A percentile compares a stretch with the other conserved stretches of the same genome.
These are phyloP conservation scores for Chymomyza caudatula DNA, from an alignment of 2,888 invertebrate species.

Conservation along the genomic window DNA sequence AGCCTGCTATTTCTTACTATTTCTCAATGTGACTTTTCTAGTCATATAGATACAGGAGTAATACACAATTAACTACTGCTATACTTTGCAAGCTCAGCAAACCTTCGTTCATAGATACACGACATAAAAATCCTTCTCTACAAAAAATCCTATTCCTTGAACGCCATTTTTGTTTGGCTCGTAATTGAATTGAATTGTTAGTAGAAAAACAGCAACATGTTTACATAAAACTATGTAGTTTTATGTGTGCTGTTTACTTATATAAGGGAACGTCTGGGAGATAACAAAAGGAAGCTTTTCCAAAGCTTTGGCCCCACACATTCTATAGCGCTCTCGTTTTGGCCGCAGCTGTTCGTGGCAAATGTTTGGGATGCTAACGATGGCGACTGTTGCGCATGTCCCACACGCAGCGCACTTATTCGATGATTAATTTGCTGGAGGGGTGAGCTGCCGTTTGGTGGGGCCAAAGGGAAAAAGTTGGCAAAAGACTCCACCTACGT, in stretches of 20 bases:
- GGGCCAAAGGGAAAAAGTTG: not conserved
- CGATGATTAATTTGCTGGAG: slow-evolving; percentile 65
- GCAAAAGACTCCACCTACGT: not conserved
- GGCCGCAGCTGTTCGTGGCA: slow-evolving; percentile 34
- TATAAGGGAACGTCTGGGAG: slow-evolving; percentile 35
- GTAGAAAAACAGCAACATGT: not conserved
- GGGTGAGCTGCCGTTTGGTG: not conserved
- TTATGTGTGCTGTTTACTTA: slow-evolving; percentile 27
- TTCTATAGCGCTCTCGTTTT: slow-evolving; percentile 57
- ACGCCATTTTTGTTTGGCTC: slow-evolving; percentile 64
- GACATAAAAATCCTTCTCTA: too few relatives aligned
- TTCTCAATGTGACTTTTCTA: too few relatives aligned
- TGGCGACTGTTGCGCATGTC: slow-evolving; percentile 71
- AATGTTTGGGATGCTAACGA: slow-evolving; percentile 6
- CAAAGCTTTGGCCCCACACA: not conserved
- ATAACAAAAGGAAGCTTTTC: slow-evolving; percentile 50
- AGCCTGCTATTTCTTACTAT: too few relatives aligned
- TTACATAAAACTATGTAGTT: slow-evolving; percentile 13
- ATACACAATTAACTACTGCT: too few relatives aligned
- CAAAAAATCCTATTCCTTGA: slow-evolving; percentile 12
- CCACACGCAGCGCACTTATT: slow-evolving; percentile 58
- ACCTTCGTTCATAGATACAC: too few relatives aligned
- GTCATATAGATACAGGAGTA: too few relatives aligned
- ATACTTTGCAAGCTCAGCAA: too few relatives aligned
- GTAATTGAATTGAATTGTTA: slow-evolving; percentile 28